These are phyloP conservation scores for Sebastes vulpes DNA, from an alignment of 2,797 vertebrate species.

Conservation along the genomic window DNA sequence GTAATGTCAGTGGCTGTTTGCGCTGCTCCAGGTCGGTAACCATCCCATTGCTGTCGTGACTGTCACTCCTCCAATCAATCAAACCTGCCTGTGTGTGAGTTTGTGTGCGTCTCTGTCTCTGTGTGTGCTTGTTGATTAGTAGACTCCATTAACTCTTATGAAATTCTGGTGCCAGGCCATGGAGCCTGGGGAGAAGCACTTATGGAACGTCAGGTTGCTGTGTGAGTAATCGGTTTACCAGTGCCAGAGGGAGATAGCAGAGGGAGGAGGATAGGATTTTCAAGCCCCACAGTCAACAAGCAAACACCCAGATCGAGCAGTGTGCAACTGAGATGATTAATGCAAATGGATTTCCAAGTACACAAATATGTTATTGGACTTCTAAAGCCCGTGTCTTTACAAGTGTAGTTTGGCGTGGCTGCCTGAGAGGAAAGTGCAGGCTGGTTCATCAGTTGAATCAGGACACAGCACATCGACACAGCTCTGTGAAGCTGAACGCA, in stretches of 20 bases:
- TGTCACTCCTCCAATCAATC: slow-evolving; percentile 76
- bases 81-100: slow-evolving; percentile 37
- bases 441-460: slow-evolving; percentile 23
- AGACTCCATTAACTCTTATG: slow-evolving; percentile 75
- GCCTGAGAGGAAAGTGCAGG: neutral
- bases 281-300: slow-evolving; percentile 42
- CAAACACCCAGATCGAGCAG: slow-evolving; percentile 31
- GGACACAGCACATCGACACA: slow-evolving; percentile 16
- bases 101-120: slow-evolving; percentile 8
- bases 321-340: slow-evolving; percentile 49
- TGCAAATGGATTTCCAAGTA: slow-evolving; percentile 56
- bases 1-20: slow-evolving; percentile 43
- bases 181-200: slow-evolving; percentile 62
- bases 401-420: slow-evolving; percentile 6
- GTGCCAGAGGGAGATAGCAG: slow-evolving; percentile 41
- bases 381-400: slow-evolving; percentile 11
- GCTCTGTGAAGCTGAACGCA: slow-evolving; percentile 6
- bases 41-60: slow-evolving; percentile 63
- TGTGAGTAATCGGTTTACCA: slow-evolving; percentile 75
- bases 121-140: slow-evolving; percentile 60
- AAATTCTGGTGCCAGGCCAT: slow-evolving; percentile 50
- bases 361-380: slow-evolving; percentile 41
- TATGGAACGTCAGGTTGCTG: slow-evolving; percentile 60
- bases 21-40: slow-evolving; percentile 50
- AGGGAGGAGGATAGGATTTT: slow-evolving; percentile 35